Conservation (phyloP, 2,797 vertebrate genomes). For the Salarias fasciatus region DNA sequence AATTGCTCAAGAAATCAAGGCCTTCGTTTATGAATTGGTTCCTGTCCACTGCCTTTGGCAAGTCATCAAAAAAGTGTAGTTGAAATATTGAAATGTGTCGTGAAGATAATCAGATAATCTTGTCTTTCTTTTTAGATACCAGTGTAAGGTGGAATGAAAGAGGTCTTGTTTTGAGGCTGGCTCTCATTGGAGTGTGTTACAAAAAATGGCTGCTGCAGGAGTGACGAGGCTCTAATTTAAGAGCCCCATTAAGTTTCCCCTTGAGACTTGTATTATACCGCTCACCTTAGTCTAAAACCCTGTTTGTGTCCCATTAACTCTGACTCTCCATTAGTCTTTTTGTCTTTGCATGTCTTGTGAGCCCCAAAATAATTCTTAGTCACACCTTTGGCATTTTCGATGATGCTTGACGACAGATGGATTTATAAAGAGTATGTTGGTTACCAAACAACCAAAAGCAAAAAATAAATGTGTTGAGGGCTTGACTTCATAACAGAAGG, state of each 20-base stretch:
- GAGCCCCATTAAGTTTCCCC: slow-evolving; percentile 19
- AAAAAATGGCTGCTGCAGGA: slow-evolving; percentile 14
- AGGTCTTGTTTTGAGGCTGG: not conserved
- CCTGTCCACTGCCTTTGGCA: not conserved
- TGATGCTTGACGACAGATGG: not conserved
- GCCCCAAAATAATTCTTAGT: not conserved
- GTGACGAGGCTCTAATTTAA: slow-evolving; percentile 16
- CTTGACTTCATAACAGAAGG: not conserved
- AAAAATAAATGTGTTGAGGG: not conserved
- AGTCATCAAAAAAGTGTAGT: not conserved
- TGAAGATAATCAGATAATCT: no score
- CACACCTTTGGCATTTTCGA: not conserved
- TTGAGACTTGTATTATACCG: slow-evolving; percentile 6
- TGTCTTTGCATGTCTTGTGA: not conserved
- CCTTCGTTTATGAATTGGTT: not conserved
- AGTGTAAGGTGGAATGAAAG: not conserved
- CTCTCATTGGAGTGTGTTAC: not conserved
- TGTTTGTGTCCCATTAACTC: slow-evolving; percentile 2
- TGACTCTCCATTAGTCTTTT: slow-evolving; percentile 5
- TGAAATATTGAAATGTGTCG: no score
- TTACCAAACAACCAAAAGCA: not conserved
- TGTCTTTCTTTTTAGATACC: no score
- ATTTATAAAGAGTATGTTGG: not conserved
- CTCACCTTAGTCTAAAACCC: slow-evolving; percentile 14
- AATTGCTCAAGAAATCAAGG: no score